Evolutionary conservation across 1,140 invertebrate species (phyloP).

Genomic region (Ganaspis sp.): DNA sequence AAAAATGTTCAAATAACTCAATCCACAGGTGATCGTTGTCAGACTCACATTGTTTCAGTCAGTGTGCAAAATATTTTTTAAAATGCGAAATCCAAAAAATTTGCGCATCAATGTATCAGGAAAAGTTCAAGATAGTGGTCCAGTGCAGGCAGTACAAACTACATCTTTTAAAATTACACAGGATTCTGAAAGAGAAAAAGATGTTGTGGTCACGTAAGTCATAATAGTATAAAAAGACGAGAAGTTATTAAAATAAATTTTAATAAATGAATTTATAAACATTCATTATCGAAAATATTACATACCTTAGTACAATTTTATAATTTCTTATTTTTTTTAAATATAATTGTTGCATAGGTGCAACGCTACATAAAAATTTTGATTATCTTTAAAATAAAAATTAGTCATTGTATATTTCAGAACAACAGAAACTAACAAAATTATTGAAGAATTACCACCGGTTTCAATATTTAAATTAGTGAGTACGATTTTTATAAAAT

Average conservation of each 20-base stretch:
- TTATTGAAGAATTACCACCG: background rate
- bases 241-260: no score
- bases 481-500: background rate
- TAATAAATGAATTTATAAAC: no score
- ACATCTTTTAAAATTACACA: background rate
- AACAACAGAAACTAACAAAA: background rate
- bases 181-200: background rate
- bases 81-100: constrained; percentile 27
- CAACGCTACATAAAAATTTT: background rate
- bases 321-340: background rate
- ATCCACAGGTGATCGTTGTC: background rate
- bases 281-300: no score
- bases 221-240: no score
- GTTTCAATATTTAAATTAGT: constrained; percentile 37
- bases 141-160: background rate
- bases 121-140: background rate
- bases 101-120: background rate
- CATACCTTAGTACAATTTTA: no score
- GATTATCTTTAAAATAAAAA: background rate
- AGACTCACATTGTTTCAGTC: background rate
- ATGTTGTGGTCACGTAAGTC: background rate
- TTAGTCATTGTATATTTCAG: background rate
- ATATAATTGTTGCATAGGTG: no score
- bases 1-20: background rate
- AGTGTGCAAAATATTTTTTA: background rate